Conservation (phyloP, 1,140 invertebrate species). For the Saccostrea glomerata region DNA sequence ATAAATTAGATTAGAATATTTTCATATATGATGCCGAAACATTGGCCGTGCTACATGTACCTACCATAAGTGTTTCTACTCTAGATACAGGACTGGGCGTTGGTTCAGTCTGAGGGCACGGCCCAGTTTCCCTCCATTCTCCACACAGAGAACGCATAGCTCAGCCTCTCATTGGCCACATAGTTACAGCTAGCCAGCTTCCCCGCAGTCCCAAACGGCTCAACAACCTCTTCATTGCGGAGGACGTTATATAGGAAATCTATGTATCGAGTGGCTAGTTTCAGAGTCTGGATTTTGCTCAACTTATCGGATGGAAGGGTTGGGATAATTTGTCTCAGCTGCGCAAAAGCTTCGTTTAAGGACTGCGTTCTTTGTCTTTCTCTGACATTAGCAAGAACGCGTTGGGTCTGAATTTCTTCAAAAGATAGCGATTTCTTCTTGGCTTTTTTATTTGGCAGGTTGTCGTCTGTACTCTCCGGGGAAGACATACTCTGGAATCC, state of each 20-base stretch:
- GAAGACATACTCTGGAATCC: conserved; percentile 62
- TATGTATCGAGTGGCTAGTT: conserved; percentile 87
- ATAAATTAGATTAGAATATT: too few species aligned
- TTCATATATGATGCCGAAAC: too few species aligned
- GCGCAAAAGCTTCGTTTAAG: conserved; percentile 97
- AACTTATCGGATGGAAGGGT: conserved; percentile 98
- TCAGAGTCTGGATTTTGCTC: conserved; percentile 98
- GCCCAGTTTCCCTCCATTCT: conserved; percentile 95
- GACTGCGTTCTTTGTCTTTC: conserved; percentile 98
- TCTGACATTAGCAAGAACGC: conserved; percentile 96
- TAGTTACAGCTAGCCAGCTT: conserved; percentile 84
- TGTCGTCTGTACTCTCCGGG: conserved; percentile 55
- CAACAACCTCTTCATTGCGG: conserved; percentile 69
- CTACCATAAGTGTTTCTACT: not conserved
- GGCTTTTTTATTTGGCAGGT: conserved; percentile 54
- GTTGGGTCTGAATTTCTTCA: conserved; percentile 83
- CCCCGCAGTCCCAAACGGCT: conserved; percentile 58
- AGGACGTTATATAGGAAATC: conserved; percentile 93
- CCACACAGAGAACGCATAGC: conserved; percentile 97
- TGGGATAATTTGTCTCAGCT: conserved; percentile 95
- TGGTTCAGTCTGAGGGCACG: conserved; percentile 61
- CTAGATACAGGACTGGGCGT: not conserved
- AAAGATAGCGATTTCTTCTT: conserved; percentile 68
- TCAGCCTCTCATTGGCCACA: conserved; percentile 93
- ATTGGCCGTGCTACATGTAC: not conserved